Evolutionary conservation across 1,140 invertebrate species (phyloP).

Genomic region (Calosoma granatense): DNA sequence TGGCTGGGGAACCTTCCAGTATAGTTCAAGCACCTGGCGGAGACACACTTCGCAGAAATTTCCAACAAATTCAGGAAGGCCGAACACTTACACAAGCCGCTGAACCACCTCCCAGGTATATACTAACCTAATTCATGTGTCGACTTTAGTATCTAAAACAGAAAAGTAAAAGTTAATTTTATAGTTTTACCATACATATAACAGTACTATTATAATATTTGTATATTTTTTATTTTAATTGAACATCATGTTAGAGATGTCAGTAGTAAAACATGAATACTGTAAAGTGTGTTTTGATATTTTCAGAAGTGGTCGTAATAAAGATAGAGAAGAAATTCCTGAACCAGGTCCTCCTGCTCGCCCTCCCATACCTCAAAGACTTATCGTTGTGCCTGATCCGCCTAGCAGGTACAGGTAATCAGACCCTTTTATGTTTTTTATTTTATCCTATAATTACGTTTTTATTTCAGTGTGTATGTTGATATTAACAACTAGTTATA

Average conservation of each 20-base stretch:
- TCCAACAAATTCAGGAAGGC: conserved; percentile 93
- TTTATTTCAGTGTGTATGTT: neutral
- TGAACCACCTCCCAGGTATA: conserved; percentile 29
- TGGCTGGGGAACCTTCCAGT: conserved; percentile 79
- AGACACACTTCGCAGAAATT: conserved; percentile 86
- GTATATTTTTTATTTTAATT: neutral
- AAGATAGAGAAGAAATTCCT: conserved; percentile 42
- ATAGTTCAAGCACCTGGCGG: conserved; percentile 83
- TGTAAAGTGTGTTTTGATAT: conserved; percentile 31
- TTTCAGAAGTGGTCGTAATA: conserved; percentile 27
- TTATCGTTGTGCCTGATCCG: conserved; percentile 67
- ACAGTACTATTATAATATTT: neutral
- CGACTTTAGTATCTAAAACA: conserved; percentile 10
- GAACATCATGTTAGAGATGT: conserved; percentile 20
- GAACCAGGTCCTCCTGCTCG: conserved; percentile 74
- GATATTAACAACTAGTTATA: neutral
- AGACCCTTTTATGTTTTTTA: conserved; percentile 10
- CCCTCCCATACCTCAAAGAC: conserved; percentile 76
- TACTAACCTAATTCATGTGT: too few relatives aligned
- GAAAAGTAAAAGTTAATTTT: neutral
- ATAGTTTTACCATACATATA: neutral
- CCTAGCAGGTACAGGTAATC: conserved; percentile 20
- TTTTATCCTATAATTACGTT: conserved; percentile 10
- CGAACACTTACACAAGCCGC: conserved; percentile 46
- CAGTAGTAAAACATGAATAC: conserved; percentile 41